Conservation (phyloP, 1,140 invertebrate genomes). For the Saccostrea glomerata region DNA sequence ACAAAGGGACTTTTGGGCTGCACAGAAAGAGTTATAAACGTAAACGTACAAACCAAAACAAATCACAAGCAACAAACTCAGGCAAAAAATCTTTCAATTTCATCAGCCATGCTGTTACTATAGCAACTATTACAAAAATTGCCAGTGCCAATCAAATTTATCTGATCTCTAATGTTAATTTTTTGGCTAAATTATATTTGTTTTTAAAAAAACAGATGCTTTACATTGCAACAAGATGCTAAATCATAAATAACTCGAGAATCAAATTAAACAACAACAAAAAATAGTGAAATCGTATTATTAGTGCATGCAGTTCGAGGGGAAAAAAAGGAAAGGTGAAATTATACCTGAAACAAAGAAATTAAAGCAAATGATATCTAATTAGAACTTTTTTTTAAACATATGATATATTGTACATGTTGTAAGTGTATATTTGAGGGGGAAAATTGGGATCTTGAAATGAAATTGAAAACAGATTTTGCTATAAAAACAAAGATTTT, state of each 20-base stretch:
- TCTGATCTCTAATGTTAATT: background rate
- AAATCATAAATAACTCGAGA: background rate
- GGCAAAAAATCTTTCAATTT: conserved; percentile 49
- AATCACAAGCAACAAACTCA: conserved; percentile 46
- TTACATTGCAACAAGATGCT: conserved; percentile 23
- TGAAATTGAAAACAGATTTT: background rate
- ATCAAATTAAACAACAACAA: background rate
- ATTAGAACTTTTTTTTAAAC: background rate
- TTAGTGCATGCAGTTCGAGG: conserved; percentile 6
- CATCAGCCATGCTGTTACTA: conserved; percentile 47
- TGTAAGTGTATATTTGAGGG: background rate
- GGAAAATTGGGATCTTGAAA: background rate
- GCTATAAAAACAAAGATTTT: background rate
- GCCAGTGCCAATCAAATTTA: background rate
- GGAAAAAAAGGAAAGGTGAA: background rate
- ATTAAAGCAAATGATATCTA: background rate
- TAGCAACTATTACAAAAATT: background rate
- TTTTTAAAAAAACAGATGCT: background rate
- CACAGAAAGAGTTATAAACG: conserved; percentile 48
- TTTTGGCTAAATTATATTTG: background rate
- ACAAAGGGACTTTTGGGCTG: conserved; percentile 64
- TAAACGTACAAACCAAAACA: conserved; percentile 46
- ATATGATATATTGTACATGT: background rate
- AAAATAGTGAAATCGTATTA: background rate
- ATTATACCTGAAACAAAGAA: background rate